Percentiles rank a stretch among this genome's conserved stretches.
These are phyloP conservation scores for Holcopasites calliopsidis DNA, from an alignment of 1,140 invertebrate genomes.

Conservation along the genomic window DNA sequence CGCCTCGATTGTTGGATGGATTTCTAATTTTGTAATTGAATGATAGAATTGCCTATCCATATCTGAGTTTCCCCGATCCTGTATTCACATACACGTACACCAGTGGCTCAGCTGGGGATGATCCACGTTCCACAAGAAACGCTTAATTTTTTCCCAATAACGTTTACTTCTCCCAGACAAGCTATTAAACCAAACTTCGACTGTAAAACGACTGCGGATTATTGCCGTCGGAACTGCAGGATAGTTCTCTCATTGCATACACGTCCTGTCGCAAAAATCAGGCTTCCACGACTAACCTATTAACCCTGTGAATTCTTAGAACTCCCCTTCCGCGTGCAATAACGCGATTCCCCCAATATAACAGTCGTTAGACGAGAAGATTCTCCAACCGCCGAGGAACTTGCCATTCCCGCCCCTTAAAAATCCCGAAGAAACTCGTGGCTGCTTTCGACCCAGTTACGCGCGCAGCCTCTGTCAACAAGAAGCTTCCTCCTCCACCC, in stretches of 20 bases:
- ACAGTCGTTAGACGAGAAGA: not conserved
- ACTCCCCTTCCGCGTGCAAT: not conserved
- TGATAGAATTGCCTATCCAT: no score
- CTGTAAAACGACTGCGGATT: constrained; percentile 4
- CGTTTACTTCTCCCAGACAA: not conserved
- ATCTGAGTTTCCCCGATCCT: no score
- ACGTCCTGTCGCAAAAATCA: not conserved
- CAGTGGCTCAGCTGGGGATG: no score
- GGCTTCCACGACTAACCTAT: constrained; percentile 28
- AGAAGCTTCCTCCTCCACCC: not conserved
- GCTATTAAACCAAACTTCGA: constrained; percentile 17
- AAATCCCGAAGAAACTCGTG: not conserved
- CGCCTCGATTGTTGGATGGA: no score
- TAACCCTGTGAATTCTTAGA: constrained; percentile 28
- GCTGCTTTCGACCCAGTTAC: constrained; percentile 57
- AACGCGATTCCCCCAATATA: constrained; percentile 6
- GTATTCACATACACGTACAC: no score
- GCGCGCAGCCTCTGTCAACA: constrained; percentile 30
- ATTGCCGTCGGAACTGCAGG: not conserved
- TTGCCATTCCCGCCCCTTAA: not conserved
- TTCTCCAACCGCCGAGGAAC: not conserved
- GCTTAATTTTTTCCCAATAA: constrained; percentile 1
- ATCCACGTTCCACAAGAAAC: not conserved
- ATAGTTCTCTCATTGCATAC: not conserved
- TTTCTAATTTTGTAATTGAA: no score